Evolutionary conservation across 2,113 vertebrate species (phyloP).

Genomic region (Thalassarche chlororhynchos): DNA sequence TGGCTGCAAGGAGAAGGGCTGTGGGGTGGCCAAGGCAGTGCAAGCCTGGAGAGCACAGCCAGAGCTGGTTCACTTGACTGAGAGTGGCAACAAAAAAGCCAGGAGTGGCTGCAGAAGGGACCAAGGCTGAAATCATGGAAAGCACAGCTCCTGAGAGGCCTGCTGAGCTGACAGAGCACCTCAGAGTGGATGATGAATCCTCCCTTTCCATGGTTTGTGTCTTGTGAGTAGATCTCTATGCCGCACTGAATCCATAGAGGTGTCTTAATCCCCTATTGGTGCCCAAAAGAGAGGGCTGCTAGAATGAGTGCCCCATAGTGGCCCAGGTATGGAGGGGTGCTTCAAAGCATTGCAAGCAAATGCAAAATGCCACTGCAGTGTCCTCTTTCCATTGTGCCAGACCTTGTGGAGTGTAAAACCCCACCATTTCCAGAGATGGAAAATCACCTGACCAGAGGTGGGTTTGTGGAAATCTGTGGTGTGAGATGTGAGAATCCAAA

Average conservation of each 20-base stretch:
- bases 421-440: not conserved
- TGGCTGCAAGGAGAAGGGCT: not conserved
- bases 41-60: not conserved
- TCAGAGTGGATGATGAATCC: not conserved
- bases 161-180: not conserved
- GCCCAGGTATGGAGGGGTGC: not conserved
- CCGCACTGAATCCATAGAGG: not conserved
- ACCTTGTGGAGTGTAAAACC: not conserved
- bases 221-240: not conserved
- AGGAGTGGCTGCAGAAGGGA: not conserved
- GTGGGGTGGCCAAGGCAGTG: not conserved
- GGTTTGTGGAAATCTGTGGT: not conserved
- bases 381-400: not conserved
- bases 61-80: not conserved
- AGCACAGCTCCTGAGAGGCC: not conserved
- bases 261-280: accelerated
- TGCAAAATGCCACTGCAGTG: not conserved
- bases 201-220: not conserved
- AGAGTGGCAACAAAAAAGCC: not conserved
- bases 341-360: not conserved
- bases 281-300: not conserved
- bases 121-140: not conserved
- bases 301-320: too few species aligned
- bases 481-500: not conserved
- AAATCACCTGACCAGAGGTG: not conserved